A percentile compares a stretch with the other conserved stretches of the same genome.
phyloP scores from a whole-genome alignment of 2,113 vertebrate genomes.

The Phocoena phocoena region DNA sequence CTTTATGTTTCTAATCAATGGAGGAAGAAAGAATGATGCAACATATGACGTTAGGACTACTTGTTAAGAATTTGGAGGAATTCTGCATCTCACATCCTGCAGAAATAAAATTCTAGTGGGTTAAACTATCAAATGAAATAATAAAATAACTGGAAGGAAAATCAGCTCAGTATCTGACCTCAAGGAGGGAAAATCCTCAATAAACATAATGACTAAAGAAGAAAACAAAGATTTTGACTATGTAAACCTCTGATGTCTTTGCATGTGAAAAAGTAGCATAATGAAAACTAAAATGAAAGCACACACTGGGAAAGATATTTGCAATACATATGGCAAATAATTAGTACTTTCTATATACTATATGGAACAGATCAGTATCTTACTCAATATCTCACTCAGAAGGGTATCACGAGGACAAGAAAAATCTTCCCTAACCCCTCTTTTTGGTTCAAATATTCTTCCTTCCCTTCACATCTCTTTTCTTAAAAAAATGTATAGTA shows the following conservation, averaged over 20 bases:
- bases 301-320: neutral
- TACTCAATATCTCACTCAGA: neutral
- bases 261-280: neutral
- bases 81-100: neutral
- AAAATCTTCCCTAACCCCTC: neutral
- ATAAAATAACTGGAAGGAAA: slow-evolving; percentile 26
- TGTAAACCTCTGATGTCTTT: neutral
- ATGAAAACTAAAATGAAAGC: neutral
- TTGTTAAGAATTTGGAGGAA: neutral
- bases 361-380: neutral
- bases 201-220: neutral
- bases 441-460: neutral
- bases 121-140: neutral
- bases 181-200: neutral
- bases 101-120: neutral
- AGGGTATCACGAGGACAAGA: neutral
- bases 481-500: neutral
- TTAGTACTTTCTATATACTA: neutral
- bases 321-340: neutral
- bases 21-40: neutral
- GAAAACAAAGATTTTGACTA: neutral
- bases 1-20: neutral
- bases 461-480: neutral
- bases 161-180: neutral
- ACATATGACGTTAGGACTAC: neutral